phyloP scores from a whole-genome alignment of 1,140 invertebrate species.

The Megathymus violae region DNA sequence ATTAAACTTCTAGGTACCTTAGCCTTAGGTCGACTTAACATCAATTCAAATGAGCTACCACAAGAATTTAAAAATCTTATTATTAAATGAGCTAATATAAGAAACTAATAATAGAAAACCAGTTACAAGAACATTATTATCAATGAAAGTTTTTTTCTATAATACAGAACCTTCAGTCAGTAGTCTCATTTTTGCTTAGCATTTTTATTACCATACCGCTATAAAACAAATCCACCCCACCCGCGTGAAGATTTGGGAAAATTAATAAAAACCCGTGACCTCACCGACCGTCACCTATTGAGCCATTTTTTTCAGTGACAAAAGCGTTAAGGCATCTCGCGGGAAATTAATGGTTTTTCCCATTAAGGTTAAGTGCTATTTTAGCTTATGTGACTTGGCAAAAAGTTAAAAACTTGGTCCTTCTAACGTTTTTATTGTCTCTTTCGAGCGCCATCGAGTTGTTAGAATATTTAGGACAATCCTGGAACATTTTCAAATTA shows the following conservation, averaged over 20 bases:
- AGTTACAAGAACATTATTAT: too few species aligned
- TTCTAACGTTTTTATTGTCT: slow-evolving; percentile 37
- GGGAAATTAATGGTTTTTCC: slow-evolving; percentile 54
- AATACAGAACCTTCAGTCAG: neutral
- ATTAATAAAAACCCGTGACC: slow-evolving; percentile 49
- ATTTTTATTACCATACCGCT: neutral
- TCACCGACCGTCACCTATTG: slow-evolving; percentile 54
- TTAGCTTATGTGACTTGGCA: slow-evolving; percentile 60
- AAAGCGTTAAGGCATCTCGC: slow-evolving; percentile 60
- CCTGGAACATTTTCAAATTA: too few species aligned
- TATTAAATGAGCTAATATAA: too few species aligned
- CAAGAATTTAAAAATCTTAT: too few species aligned
- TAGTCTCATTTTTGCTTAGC: neutral
- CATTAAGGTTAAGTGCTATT: slow-evolving; percentile 65
- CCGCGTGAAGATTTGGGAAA: slow-evolving; percentile 38
- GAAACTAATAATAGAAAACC: too few species aligned
- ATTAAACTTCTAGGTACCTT: too few species aligned
- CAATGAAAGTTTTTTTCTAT: too few species aligned
- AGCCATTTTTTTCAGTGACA: slow-evolving; percentile 61
- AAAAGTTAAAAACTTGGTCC: slow-evolving; percentile 46
- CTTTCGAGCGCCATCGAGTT: too few species aligned
- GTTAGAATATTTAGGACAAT: too few species aligned
- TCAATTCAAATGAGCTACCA: too few species aligned
- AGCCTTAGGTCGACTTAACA: too few species aligned
- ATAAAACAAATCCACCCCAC: neutral